A percentile compares a stretch with the other conserved stretches of the same genome.
phyloP scores from a whole-genome alignment of 2,113 vertebrate species.

The Bos javanicus region DNA sequence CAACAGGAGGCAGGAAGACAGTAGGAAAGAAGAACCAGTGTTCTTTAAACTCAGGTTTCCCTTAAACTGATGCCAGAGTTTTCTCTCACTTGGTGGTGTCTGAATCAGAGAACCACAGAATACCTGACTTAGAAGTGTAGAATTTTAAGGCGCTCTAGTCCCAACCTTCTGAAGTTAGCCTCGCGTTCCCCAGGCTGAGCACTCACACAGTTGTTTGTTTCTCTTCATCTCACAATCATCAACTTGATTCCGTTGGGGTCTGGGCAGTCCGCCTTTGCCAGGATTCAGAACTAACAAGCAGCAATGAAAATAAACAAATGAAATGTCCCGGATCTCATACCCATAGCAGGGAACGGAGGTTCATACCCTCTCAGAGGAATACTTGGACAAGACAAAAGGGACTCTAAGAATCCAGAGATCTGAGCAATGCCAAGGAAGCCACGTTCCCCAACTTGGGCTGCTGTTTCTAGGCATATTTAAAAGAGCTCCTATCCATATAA shows the following conservation, averaged over 20 bases:
- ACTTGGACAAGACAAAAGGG: neutral
- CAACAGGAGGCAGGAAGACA: neutral
- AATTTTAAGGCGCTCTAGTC: neutral
- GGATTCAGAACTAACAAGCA: neutral
- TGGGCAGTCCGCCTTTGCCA: neutral
- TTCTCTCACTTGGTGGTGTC: neutral
- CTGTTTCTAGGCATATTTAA: neutral
- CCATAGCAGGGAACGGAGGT: neutral
- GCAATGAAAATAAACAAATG: neutral
- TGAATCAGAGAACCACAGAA: neutral
- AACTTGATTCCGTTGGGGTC: fast-evolving
- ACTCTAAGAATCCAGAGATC: neutral
- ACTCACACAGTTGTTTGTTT: neutral
- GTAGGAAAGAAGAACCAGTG: neutral
- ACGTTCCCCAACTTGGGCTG: neutral
- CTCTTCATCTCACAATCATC: neutral
- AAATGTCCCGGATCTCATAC: neutral
- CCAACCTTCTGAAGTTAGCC: neutral
- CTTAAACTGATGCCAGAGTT: neutral
- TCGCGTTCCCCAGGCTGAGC: neutral
- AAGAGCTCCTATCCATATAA: neutral
- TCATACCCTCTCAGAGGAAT: neutral
- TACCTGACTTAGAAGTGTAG: neutral
- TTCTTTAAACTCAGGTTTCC: neutral
- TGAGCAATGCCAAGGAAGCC: neutral